phyloP scores from a whole-genome alignment of 2,113 vertebrate genomes.

The Gyps fulvus region DNA sequence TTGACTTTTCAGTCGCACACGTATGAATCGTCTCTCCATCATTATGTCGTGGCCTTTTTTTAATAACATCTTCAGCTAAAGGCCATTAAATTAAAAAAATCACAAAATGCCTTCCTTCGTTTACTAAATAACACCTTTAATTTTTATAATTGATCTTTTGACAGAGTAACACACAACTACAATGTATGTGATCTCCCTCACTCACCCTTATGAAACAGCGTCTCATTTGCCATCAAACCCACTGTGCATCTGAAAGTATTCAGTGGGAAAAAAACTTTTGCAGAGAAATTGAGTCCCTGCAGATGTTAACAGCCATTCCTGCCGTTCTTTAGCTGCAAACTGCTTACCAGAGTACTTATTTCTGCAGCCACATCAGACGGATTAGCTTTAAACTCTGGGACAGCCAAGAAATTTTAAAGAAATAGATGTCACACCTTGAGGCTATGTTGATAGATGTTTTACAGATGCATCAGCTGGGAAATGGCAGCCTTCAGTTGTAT shows the following conservation, averaged over 20 bases:
- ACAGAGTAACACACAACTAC: background rate
- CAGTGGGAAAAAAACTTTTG: background rate
- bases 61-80: background rate
- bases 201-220: background rate
- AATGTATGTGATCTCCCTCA: fast-evolving
- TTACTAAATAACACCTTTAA: background rate
- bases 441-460: background rate
- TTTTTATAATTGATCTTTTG: background rate
- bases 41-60: background rate
- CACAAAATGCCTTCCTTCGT: background rate
- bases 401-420: background rate
- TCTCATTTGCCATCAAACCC: background rate
- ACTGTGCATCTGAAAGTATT: background rate
- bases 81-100: background rate
- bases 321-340: background rate
- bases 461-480: background rate
- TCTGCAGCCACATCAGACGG: background rate
- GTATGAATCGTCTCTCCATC: background rate
- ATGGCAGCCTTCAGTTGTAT: background rate
- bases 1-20: background rate
- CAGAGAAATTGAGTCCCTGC: background rate
- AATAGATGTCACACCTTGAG: background rate
- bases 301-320: background rate
- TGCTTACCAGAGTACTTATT: background rate
- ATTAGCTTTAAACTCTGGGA: background rate